A percentile compares a stretch with the other conserved stretches of the same genome.
Evolutionary conservation across 2,797 vertebrate species (phyloP).

Genomic region (Hyperoplus immaculatus): DNA sequence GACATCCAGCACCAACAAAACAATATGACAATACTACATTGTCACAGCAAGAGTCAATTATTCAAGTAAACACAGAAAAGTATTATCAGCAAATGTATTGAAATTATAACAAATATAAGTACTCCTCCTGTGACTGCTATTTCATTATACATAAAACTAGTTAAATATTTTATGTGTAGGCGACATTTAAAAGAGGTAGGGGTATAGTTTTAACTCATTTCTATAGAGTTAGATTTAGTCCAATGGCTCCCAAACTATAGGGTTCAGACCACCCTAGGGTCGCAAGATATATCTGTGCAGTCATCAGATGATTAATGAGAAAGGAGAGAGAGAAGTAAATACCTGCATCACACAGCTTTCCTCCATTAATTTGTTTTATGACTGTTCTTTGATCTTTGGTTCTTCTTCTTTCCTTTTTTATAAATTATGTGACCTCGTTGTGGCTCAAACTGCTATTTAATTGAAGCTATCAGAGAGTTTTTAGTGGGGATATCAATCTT

Average conservation of each 20-base stretch:
- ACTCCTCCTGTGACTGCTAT: not conserved
- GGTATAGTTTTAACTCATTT: not conserved
- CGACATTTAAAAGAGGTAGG: not conserved
- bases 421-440: not conserved
- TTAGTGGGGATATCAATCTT: not conserved
- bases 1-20: not conserved
- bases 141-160: not conserved
- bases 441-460: not conserved
- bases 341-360: not conserved
- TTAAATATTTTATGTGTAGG: not conserved
- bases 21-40: not conserved
- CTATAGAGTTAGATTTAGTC: not conserved
- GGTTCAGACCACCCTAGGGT: not conserved
- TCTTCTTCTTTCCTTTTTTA: not conserved
- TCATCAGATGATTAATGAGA: conserved; percentile 3
- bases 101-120: not conserved
- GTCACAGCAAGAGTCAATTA: not conserved
- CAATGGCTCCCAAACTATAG: not conserved
- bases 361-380: not conserved
- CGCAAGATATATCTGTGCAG: not conserved
- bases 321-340: not conserved
- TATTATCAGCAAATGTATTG: not conserved
- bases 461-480: not conserved
- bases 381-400: not conserved
- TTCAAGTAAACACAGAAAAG: conserved; percentile 9